A percentile compares a stretch with the other conserved stretches of the same genome.
These are phyloP conservation scores for Morinoia aosen DNA, from an alignment of 2,888 invertebrate species.

Conservation along the genomic window DNA sequence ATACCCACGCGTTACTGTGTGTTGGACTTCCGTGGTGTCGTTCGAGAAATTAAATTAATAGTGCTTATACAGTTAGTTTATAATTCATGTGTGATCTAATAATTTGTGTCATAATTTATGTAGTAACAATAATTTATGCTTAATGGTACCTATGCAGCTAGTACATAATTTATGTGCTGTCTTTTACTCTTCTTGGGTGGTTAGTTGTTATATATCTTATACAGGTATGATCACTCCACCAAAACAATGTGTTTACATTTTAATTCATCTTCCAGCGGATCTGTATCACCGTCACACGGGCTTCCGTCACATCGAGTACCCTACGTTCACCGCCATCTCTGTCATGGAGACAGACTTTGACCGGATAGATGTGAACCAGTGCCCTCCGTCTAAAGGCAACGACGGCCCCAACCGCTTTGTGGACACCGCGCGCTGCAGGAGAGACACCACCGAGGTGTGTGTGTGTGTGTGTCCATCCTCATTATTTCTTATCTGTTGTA, in stretches of 20 bases:
- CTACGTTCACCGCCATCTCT: constrained; percentile 90
- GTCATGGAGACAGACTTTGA: constrained; percentile 97
- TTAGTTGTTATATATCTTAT: background rate
- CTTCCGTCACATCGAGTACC: constrained; percentile 93
- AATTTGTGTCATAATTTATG: too few species aligned
- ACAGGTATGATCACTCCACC: background rate
- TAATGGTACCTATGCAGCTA: background rate
- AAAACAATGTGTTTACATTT: background rate
- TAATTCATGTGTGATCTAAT: too few species aligned
- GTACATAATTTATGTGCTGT: background rate
- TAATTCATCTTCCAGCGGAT: constrained; percentile 74
- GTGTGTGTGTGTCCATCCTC: too few species aligned
- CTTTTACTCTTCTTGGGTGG: background rate
- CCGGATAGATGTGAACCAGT: constrained; percentile 96
- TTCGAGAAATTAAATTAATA: too few species aligned
- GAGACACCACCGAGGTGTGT: constrained; percentile 85
- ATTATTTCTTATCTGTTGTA: too few species aligned
- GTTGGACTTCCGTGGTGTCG: too few species aligned
- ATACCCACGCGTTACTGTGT: too few species aligned
- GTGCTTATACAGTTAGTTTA: too few species aligned
- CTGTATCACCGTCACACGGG: constrained; percentile 94
- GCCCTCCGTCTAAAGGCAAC: constrained; percentile 90
- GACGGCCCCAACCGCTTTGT: constrained; percentile 89
- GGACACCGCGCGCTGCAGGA: constrained; percentile 91
- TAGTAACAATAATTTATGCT: too few species aligned